phyloP scores from a whole-genome alignment of 2,113 vertebrate genomes.

The rabbit (Oryctolagus cuniculus) region DNA sequence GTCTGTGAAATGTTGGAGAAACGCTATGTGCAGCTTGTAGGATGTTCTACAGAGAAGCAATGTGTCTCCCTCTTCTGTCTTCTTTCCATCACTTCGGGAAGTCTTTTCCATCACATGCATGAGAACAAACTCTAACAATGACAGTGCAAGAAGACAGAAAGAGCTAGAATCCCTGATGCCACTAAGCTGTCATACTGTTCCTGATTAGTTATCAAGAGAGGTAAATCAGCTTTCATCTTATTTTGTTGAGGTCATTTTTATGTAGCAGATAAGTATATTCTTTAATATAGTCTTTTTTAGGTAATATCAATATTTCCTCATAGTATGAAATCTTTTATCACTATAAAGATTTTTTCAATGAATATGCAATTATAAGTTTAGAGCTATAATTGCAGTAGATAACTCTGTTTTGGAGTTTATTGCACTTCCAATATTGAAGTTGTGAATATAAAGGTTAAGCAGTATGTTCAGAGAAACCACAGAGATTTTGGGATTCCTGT shows the following conservation, averaged over 20 bases:
- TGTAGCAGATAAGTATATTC: background rate
- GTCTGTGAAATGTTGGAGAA: background rate
- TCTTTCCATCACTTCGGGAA: background rate
- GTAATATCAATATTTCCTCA: background rate
- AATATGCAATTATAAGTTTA: slow-evolving; percentile 55
- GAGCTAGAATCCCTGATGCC: background rate
- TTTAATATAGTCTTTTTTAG: background rate
- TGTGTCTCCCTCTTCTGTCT: background rate
- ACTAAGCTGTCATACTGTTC: background rate
- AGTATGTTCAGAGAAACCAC: background rate
- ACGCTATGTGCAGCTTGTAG: background rate
- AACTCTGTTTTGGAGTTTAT: slow-evolving; percentile 13
- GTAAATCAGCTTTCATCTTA: background rate
- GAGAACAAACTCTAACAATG: background rate
- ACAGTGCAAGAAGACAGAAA: background rate
- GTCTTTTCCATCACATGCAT: background rate
- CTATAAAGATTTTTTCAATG: slow-evolving; percentile 44
- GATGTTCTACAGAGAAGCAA: background rate
- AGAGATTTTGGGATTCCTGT: background rate
- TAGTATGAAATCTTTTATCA: background rate
- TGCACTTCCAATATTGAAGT: background rate
- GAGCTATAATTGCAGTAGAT: slow-evolving; percentile 47
- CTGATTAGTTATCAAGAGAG: background rate
- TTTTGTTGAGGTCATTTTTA: background rate
- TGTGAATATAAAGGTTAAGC: slow-evolving; percentile 25